Percentiles rank a stretch among this genome's conserved stretches.
Conservation (phyloP, 2,797 vertebrate species). For the Xerus rutilus region DNA sequence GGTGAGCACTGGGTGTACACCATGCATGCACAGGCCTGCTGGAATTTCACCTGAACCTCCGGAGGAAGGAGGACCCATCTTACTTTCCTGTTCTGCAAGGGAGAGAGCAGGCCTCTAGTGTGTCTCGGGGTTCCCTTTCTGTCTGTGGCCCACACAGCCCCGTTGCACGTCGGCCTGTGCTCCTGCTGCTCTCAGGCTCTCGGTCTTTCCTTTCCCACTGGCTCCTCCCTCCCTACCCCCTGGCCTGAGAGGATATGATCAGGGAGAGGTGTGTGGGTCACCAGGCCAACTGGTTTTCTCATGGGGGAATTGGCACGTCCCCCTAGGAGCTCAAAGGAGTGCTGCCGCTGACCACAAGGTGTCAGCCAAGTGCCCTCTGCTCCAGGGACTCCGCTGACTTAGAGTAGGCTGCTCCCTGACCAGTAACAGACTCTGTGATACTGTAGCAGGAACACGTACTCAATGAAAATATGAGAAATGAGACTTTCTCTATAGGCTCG, state of each 20-base stretch:
- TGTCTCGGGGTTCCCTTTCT: neutral
- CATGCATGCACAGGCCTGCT: rapidly evolving
- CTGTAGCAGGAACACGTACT: neutral
- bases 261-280: neutral
- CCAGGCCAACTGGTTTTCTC: neutral
- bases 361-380: neutral
- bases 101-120: neutral
- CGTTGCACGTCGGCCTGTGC: rapidly evolving
- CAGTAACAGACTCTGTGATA: neutral
- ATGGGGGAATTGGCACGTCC: neutral
- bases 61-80: rapidly evolving
- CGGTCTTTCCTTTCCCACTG: neutral
- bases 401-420: neutral
- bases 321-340: neutral
- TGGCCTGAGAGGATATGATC: neutral
- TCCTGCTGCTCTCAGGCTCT: too few species aligned
- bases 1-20: neutral
- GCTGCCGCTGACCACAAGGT: rapidly evolving
- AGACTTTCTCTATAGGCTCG: neutral
- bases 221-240: neutral
- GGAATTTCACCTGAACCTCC: neutral
- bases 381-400: neutral
- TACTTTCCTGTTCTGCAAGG: too few species aligned
- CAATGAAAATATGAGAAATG: neutral
- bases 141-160: rapidly evolving